Conservation (phyloP, 2,113 vertebrate genomes). For the Ardeotis arabs region DNA sequence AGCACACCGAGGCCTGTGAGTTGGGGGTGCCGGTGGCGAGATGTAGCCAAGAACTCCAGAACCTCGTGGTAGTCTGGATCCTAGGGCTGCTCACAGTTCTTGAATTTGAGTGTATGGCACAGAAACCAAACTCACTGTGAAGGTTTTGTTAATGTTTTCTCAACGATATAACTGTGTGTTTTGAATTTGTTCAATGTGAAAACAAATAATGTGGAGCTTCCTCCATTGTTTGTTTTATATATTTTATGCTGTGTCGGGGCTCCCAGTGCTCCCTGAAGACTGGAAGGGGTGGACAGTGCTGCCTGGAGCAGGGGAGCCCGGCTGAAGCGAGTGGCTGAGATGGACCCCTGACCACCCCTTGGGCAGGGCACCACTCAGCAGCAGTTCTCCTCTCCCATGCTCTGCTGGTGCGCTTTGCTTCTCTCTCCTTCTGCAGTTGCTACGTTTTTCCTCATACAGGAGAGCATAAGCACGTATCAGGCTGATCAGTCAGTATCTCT, state of each 20-base stretch:
- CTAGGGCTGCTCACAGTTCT: neutral
- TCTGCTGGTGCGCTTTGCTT: neutral
- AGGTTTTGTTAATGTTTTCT: neutral
- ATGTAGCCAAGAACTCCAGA: neutral
- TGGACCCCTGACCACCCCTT: neutral
- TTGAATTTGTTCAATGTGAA: neutral
- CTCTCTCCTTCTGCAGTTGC: neutral
- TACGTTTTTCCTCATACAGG: neutral
- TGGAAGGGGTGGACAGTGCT: neutral
- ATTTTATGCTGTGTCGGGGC: neutral
- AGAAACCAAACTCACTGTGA: neutral
- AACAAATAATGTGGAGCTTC: neutral
- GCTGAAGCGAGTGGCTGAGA: accelerated
- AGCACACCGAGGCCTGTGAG: neutral
- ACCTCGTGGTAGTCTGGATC: neutral
- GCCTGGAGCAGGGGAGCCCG: neutral
- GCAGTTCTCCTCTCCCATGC: neutral
- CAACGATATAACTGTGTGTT: neutral
- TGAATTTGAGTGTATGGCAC: neutral
- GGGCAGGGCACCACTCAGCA: accelerated
- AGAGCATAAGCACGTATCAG: neutral
- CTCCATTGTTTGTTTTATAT: neutral
- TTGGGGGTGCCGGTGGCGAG: neutral
- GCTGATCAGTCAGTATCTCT: neutral
- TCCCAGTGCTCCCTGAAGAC: neutral